Percentiles rank a stretch among this genome's conserved stretches.
These are phyloP conservation scores for Limenitis arthemis DNA, from an alignment of 2,888 invertebrate species.

Conservation along the genomic window DNA sequence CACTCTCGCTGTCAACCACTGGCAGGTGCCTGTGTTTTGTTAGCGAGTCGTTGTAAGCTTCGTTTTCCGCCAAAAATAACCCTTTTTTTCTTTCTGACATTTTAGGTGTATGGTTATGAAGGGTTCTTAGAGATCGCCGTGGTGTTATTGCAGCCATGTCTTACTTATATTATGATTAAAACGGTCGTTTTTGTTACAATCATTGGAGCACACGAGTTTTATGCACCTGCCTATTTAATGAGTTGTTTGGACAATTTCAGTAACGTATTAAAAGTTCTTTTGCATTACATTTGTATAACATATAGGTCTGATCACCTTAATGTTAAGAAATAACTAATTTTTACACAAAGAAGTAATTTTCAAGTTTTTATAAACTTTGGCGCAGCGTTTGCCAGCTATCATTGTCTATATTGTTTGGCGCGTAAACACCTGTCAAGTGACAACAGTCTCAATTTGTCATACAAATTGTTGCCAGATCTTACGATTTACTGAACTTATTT, in stretches of 20 bases:
- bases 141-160: conserved; percentile 57
- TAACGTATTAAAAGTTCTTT: not conserved
- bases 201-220: conserved; percentile 29
- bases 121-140: conserved; percentile 49
- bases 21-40: conserved; percentile 56
- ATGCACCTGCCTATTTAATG: conserved; percentile 22
- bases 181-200: conserved; percentile 23
- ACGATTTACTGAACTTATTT: too few species aligned
- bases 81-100: conserved; percentile 76
- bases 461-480: not conserved
- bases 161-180: conserved; percentile 16
- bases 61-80: conserved; percentile 62
- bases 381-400: conserved; percentile 46
- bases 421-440: conserved; percentile 64
- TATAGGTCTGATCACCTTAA: not conserved
- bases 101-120: conserved; percentile 67
- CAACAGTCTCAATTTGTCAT: not conserved
- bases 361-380: conserved; percentile 21
- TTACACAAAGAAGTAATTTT: not conserved
- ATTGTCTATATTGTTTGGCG: conserved; percentile 61
- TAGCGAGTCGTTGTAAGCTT: conserved; percentile 44
- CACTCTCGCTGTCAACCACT: conserved; percentile 62
- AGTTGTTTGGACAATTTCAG: not conserved
- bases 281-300: not conserved
- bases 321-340: not conserved